A percentile compares a stretch with the other conserved stretches of the same genome.
Evolutionary conservation across 2,888 invertebrate genomes (phyloP).

Genomic region (Catotricha subobsoleta): DNA sequence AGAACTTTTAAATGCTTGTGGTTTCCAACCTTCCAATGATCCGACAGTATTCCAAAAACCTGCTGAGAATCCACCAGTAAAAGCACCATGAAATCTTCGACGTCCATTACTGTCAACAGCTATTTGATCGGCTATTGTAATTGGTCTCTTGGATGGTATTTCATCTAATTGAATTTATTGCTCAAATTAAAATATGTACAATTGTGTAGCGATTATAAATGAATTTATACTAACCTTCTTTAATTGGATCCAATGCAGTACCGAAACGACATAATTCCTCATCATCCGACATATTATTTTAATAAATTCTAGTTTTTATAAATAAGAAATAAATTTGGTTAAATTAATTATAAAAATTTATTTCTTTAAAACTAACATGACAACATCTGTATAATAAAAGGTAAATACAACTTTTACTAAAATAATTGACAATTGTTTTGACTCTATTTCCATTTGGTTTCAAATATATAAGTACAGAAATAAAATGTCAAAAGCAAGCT

Average conservation of each 20-base stretch:
- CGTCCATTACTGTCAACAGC: conserved; percentile 79
- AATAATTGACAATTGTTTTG: no score
- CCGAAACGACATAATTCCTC: conserved; percentile 56
- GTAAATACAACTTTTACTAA: no score
- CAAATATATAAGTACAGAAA: no score
- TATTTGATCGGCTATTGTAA: conserved; percentile 66
- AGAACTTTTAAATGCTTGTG: conserved; percentile 79
- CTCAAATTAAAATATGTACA: neutral
- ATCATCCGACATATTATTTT: no score
- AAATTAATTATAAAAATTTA: no score
- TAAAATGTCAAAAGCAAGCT: no score
- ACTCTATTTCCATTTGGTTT: no score
- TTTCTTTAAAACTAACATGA: no score
- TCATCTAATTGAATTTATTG: conserved; percentile 46
- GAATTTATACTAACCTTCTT: conserved; percentile 47
- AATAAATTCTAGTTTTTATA: no score
- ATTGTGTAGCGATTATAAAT: neutral
- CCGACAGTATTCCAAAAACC: conserved; percentile 96
- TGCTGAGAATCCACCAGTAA: conserved; percentile 94
- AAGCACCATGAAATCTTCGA: conserved; percentile 93
- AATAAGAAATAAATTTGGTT: no score
- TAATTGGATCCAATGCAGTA: conserved; percentile 59
- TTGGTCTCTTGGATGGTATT: conserved; percentile 60
- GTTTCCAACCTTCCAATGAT: conserved; percentile 87
- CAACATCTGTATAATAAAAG: no score